Base-by-base conservation (phyloP, 2,888 invertebrate genomes). In the Bembecia ichneumoniformis region DNA sequence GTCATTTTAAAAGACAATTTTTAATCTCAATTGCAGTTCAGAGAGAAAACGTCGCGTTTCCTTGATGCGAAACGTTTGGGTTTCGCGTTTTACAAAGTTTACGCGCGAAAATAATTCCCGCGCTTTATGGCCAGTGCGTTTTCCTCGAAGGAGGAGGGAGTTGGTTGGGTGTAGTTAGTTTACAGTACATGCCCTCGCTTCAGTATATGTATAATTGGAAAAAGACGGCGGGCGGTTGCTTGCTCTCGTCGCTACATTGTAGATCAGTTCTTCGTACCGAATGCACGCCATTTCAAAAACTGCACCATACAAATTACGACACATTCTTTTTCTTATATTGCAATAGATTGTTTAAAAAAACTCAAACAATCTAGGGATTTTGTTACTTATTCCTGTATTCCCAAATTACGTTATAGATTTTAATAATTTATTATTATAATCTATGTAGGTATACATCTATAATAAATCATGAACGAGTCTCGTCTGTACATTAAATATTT, bases 41-140 rank as follows among this genome's bases (percentile, higher is more conserved):
- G 9, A 9, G 28, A 28, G 9, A 28, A 28, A 20, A 7, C 20
- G 20, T 20, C 7, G 20, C 20, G 20, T 20, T 20, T 20, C 20
- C 2, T 5, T 28, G 28, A 28, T 2, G 28, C 28, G 9, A 9
- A 9, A 28, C 28, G 28, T 28, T 28, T 9, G 2, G 64, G 65
- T 68, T 66, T 65, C 57, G 72, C 68, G 71, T 28, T 28, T 28
- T 28, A 78, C 78, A 80, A 78, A 82, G 76, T 83, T 83, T 83
- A 65, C 74, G 81, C 80, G 79, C 70, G 78, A 79, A 82, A 82
- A 77, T 79, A 81, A 75, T 82, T 82, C 80, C 79, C 82, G 82
- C 82, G 80, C 77, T 81, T 82, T 80, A 78, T 74, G 74, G 70
- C 71, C 68, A 68, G 68, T 63, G 74, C 74, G 74, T 77, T 79